Evolutionary conservation across 2,888 invertebrate genomes (phyloP).

Genomic region (Andrena chrysosceles): DNA sequence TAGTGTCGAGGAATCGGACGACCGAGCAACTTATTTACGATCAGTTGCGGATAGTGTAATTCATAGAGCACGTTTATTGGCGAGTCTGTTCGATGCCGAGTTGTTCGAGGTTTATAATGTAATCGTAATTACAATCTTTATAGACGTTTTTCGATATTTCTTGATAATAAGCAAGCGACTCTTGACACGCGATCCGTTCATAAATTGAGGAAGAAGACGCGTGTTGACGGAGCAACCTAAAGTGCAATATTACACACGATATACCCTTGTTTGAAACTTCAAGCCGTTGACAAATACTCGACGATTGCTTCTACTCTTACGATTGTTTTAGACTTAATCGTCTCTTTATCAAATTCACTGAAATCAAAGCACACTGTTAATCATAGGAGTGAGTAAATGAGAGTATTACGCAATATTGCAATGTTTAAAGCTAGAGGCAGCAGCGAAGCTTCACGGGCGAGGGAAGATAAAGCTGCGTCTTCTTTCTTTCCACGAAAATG

Average conservation of each 20-base stretch:
- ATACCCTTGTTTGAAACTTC: too few relatives aligned
- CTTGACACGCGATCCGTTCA: conserved; percentile 61
- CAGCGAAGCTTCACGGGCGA: neutral
- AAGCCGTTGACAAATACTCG: too few relatives aligned
- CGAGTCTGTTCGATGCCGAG: conserved; percentile 47
- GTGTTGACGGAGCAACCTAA: neutral
- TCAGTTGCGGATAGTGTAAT: conserved; percentile 60
- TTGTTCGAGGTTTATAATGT: conserved; percentile 71
- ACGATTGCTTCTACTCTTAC: neutral
- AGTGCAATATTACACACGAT: neutral
- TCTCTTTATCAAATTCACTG: too few relatives aligned
- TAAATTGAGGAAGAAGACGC: conserved; percentile 50
- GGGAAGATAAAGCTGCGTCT: conserved; percentile 13
- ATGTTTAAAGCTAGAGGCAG: neutral
- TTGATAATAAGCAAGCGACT: conserved; percentile 68
- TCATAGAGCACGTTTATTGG: conserved; percentile 47
- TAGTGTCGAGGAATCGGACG: conserved; percentile 40
- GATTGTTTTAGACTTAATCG: neutral
- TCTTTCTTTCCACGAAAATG: conserved; percentile 15
- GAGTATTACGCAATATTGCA: neutral
- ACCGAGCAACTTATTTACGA: conserved; percentile 49
- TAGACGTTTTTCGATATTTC: conserved; percentile 72
- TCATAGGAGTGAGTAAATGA: too few relatives aligned
- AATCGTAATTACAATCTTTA: conserved; percentile 72
- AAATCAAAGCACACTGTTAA: too few relatives aligned